Base-by-base conservation (phyloP, 35 echinoderm and acorn worm genomes). In the Lytechinus variegatus region DNA sequence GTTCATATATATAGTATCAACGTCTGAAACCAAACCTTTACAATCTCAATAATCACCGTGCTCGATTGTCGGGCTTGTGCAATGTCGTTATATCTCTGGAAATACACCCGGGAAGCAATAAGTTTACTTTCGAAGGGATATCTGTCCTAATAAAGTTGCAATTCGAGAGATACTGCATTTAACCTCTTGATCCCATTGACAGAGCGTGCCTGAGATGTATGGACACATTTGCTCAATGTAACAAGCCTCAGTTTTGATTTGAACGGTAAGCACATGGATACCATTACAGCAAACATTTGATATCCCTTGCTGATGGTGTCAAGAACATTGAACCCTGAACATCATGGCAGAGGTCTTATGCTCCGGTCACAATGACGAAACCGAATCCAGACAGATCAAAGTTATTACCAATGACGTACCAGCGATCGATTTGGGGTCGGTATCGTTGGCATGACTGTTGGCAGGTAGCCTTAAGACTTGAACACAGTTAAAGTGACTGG, bases 91-190 rank as follows among this genome's bases (percentile, higher is more conserved):
- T 71, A 24, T 79, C n/a, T 79, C 19, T 16, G 66, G 66, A 6
- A 79, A 79, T 79, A 79, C 66, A 79, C 66, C n/a, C 14, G 66
- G 66, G 66, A 79, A 79, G 66, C 66, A 79, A 79, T 79, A n/a
- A 79, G 16, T 79, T 79, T 79, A 79, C 66, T 79, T 79, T 79
- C 66, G 66, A 24, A 24, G 14, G 66, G 66, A 79, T 79, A 79
- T 79, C 2, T 79, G 66, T 79, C 12, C 66, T 79, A 79, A 79
- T n/a, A 79, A 79, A 79, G 16, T 79, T 79, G 66, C 66, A 79
- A 79, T 79, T 79, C 66, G 66, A 79, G 66, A 79, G n/a, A 79
- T 79, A 79, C 66, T 79, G 66, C 66, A 79, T 79, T 79, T 79
- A 79, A 79, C 66, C 66, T 79, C n/a, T 79, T 79, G 66, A 79